Conservation (phyloP, 2,888 invertebrate genomes). For the Drosophila subquinaria region DNA sequence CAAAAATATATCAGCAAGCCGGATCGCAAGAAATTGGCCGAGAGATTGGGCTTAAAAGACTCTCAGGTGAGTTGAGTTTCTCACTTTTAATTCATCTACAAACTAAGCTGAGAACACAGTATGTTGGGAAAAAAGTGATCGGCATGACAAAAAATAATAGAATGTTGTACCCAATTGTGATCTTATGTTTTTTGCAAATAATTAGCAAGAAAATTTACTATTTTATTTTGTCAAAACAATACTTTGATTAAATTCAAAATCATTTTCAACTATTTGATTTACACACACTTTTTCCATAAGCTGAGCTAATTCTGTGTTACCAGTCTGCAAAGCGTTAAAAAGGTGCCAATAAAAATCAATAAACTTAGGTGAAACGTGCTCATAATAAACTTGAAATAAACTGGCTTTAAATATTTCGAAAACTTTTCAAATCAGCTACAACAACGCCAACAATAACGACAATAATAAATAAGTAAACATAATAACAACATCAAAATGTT, state of each 20-base stretch:
- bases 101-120: no score
- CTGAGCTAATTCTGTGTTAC: slow-evolving; percentile 9
- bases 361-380: slow-evolving; percentile 40
- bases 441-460: slow-evolving; percentile 40
- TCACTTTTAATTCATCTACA: neutral
- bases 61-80: slow-evolving; percentile 91
- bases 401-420: slow-evolving; percentile 35
- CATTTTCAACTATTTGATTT: neutral
- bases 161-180: no score
- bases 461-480: slow-evolving; percentile 30
- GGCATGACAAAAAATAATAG: no score
- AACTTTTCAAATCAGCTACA: slow-evolving; percentile 73
- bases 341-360: slow-evolving; percentile 41
- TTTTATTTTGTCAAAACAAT: no score
- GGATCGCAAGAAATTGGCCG: slow-evolving; percentile 98
- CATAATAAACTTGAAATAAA: slow-evolving; percentile 50
- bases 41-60: slow-evolving; percentile 97
- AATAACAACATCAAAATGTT: slow-evolving; percentile 19
- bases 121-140: no score
- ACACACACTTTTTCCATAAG: neutral
- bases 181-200: no score
- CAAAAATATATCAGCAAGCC: slow-evolving; percentile 99
- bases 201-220: no score
- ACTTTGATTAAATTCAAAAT: no score
- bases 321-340: slow-evolving; percentile 14